Evolutionary conservation across 2,888 invertebrate genomes (phyloP).

Genomic region (Phrixothrix hirtus): DNA sequence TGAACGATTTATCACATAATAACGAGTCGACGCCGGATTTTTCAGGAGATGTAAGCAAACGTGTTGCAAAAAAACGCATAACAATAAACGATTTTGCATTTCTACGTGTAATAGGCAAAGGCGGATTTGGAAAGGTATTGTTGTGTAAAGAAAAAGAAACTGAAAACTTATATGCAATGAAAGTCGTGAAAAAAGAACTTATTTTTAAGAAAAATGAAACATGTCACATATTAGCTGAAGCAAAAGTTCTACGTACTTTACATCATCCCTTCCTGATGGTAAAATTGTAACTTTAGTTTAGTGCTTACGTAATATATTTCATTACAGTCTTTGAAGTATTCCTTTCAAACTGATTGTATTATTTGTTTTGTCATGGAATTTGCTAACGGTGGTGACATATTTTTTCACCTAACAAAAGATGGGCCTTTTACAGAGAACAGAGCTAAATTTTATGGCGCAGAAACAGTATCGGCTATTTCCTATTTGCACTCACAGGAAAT

Average conservation of each 20-base stretch:
- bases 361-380: conserved; percentile 5
- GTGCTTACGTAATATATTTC: too few species aligned
- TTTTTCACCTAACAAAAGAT: background rate
- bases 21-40: too few species aligned
- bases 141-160: conserved; percentile 1
- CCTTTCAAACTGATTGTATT: conserved; percentile 2
- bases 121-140: conserved; percentile 3
- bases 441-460: conserved; percentile 3
- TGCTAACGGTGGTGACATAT: conserved; percentile 1
- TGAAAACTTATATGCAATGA: background rate
- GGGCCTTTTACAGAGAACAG: background rate
- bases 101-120: background rate
- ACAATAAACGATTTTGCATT: conserved; percentile 3
- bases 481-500: conserved; percentile 3
- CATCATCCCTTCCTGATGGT: conserved; percentile 2
- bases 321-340: conserved; percentile 5
- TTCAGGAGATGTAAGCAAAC: too few species aligned
- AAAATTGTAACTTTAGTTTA: background rate
- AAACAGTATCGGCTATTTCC: background rate
- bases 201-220: background rate
- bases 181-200: background rate
- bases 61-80: too few species aligned
- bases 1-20: too few species aligned
- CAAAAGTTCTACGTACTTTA: background rate
- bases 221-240: background rate